Base-by-base conservation (phyloP, 2,113 vertebrate species). In the Columbina picui region DNA sequence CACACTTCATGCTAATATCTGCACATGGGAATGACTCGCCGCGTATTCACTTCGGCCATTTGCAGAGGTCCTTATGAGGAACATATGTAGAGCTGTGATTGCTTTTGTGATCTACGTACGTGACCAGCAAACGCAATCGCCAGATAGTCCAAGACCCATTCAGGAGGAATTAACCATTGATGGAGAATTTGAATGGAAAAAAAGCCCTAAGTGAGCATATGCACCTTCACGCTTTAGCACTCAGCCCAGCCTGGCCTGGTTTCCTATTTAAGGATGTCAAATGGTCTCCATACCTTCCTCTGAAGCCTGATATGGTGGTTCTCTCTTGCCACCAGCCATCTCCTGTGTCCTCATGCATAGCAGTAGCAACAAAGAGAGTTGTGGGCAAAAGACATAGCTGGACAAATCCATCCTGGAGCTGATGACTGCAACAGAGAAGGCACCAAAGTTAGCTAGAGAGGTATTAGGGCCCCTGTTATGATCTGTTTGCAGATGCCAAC, bases 141-240 rank as follows among this genome's bases (percentile, higher is more conserved):
- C 82, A 83, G 36, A 50, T 15, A 73, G 82, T 86, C 68, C 82
- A 49, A 89, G 43, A 49, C 90, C 55, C 76, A 88, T 95, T 97
- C 93, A 91, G 52, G 43, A 94, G 32, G 79, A 94, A 95, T 93
- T 95, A 91, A 86, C 68, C 80, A 78, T 70, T 93, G 78, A 92
- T 39, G 83, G 85, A 88, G 79, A 82, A 78, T 39, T 76, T 90
- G 87, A 96, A 86, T 93, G 75, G n/a, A n/a, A 61, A 83, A 68
- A 18, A 80, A 64, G 25, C 0, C 0, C 13, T 56, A 45, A 65
- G 17, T 15, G 32, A 84, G 12, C 47, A 49, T 87, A 77, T n/a
- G 60, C 17, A 82, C 30, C 65, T 55, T 74, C 32, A 30, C 32
- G 59, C 18, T 86, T 49, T 52, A 70, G 26, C 1, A 2, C 10